Evolutionary conservation across 1,140 invertebrate species (phyloP), one percentile per base, ranked within the genome.

Genomic region (Orchesella cincta): DNA sequence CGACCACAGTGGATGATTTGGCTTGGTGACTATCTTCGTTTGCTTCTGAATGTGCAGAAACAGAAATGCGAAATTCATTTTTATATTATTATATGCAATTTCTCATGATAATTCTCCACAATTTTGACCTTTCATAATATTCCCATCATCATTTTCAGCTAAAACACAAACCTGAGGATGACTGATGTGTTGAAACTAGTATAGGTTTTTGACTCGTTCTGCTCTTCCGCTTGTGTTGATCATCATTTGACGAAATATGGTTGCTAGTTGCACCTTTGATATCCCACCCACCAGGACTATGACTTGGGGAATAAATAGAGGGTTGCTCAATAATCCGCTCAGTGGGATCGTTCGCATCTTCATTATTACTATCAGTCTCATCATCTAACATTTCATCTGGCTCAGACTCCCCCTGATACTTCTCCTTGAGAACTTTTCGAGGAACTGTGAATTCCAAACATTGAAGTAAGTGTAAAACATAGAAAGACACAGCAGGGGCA

Each of bases 371-470:
- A 28, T 79, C 72, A 72, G 86, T 85, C 82, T 88, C 86, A 3
- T 85, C 85, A 14, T 85, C 83, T 73, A 87, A 87, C 80, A 86
- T 87, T 12, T 87, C 86, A 73, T 88, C 85, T 62, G 86, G 86
- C 64, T 87, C 86, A 2, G 87, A 85, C 39, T 86, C 83, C 36
- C 87, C 82, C 82, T 93, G 91, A 83, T 91, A 93, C 79, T 90
- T 88, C 78, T 93, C 91, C 79, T 91, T 92, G 2, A 96, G 85
- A 34, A 95, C 93, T 84, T 90, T 91, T 76, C 93, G 88, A 29
- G 93, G 93, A 67, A 95, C 94, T 95, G 85, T 46, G 23, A 51
- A 46, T 14, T 14, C 39, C 8, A 57, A 23, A 57, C 3, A 23
- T 5, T 20, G 67, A 28, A 71, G 18, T 16, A 71, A 71, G 8